Evolutionary conservation across 1,140 invertebrate genomes (phyloP), one percentile per base, ranked within the genome.

Genomic region (Chrysoperla carnea): DNA sequence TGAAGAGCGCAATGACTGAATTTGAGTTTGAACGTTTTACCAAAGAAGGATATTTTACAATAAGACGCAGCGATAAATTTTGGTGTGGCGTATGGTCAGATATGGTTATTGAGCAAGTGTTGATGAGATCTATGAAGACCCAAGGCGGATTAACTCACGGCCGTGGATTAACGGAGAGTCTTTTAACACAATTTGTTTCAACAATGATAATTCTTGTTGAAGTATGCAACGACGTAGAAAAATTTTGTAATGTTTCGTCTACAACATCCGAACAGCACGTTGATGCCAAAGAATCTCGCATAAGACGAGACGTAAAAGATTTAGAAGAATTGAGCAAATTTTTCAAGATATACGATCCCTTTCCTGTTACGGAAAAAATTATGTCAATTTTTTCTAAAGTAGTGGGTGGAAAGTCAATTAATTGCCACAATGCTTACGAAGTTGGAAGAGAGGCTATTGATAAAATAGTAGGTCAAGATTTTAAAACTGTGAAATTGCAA

Each of bases 41-140:
- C 11, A 31, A 31, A 7, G 29, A 41, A 13, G 46, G 42, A 4
- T 43, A 28, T 4, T 47, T 45, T 15, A 49, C 48, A n/a, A 39
- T 50, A 12, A 9, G 39, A 38, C 27, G 44, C 40, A 14, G 49
- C 40, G 52, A 64, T 40, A 59, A 56, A 46, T 57, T 51, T 43
- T 63, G 60, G 56, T 56, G 48, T 44, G 63, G 53, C n/a, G n/a
- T n/a, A n/a, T n/a, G n/a, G n/a, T n/a, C n/a, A n/a, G n/a, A n/a
- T n/a, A n/a, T n/a, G n/a, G 49, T 48, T 6, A 60, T 61, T 40
- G 52, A 61, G 43, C 58, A 59, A 44, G 51, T 29, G n/a, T 8
- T 51, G 8, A 55, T 55, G 50, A 27, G 40, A 29, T 45, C 47
- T 29, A 53, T 55, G 51, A 52, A 55, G 31, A 45, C 15, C 31